Percentiles rank a stretch among this genome's conserved stretches.
Conservation (phyloP, 2,113 vertebrate genomes). For the Neodon shergylaensis region DNA sequence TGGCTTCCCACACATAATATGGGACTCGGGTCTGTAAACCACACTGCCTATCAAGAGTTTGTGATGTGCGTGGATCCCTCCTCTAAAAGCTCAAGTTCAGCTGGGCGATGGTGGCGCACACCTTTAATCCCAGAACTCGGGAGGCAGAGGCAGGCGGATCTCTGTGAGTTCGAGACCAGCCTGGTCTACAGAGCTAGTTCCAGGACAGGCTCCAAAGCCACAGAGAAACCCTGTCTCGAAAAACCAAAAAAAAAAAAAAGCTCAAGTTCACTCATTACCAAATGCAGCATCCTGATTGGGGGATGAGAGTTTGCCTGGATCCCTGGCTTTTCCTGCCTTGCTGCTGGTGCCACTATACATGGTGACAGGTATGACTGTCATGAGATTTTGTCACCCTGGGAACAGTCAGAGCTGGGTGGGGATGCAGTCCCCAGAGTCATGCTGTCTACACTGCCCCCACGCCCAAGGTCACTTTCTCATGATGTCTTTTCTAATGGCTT, state of each 20-base stretch:
- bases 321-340: not conserved
- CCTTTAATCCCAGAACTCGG: too few species aligned
- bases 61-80: not conserved
- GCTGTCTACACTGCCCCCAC: too few species aligned
- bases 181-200: too few species aligned
- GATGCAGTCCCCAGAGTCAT: not conserved
- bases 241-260: too few species aligned
- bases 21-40: not conserved
- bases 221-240: too few species aligned
- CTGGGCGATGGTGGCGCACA: too few species aligned
- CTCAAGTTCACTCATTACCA: not conserved
- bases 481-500: not conserved
- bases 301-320: not conserved
- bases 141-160: too few species aligned
- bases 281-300: not conserved
- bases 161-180: too few species aligned
- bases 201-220: too few species aligned
- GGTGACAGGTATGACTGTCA: not conserved
- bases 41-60: too few species aligned
- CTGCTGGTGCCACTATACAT: not conserved
- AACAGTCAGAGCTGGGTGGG: not conserved
- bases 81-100: not conserved
- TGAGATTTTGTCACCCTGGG: not conserved
- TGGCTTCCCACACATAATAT: not conserved
- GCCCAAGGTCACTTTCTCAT: not conserved